Conservation (phyloP, 2,113 vertebrate species). For the Mormoops blainvillei region DNA sequence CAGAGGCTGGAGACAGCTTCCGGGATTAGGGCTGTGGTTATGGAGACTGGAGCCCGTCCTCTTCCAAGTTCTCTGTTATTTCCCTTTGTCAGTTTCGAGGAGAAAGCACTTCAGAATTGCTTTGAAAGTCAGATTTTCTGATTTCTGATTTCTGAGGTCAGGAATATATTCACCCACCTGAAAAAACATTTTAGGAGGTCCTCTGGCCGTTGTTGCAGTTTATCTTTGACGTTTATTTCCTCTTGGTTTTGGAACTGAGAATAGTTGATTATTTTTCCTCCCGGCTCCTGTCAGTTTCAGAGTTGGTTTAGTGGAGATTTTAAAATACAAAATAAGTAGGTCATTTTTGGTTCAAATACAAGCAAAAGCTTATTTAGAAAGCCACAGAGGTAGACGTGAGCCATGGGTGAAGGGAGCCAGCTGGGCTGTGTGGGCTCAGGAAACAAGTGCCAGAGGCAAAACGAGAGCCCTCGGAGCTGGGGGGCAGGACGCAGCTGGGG, state of each 20-base stretch:
- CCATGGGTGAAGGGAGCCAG: too few relatives aligned
- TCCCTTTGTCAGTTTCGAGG: background rate
- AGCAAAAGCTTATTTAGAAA: too few relatives aligned
- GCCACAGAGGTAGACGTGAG: too few relatives aligned
- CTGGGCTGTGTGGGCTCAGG: too few relatives aligned
- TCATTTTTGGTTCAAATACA: background rate
- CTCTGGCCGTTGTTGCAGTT: background rate
- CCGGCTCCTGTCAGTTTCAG: background rate
- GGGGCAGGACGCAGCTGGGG: too few relatives aligned
- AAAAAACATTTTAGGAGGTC: slow-evolving; percentile 41
- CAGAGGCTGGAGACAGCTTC: background rate
- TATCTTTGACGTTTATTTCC: slow-evolving; percentile 20
- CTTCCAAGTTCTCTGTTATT: background rate
- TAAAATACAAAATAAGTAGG: background rate
- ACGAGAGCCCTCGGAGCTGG: too few relatives aligned
- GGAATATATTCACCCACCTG: slow-evolving; percentile 48
- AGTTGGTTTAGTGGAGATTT: background rate
- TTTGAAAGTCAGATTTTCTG: slow-evolving; percentile 40
- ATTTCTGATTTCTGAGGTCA: slow-evolving; percentile 29
- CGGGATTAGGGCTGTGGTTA: background rate
- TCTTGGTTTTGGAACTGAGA: slow-evolving; percentile 32
- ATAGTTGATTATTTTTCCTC: slow-evolving; percentile 43
- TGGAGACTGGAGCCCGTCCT: background rate
- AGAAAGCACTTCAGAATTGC: background rate
- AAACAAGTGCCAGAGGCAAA: too few relatives aligned